Conservation (phyloP, 2,888 invertebrate genomes). For the Lasius platythorax region DNA sequence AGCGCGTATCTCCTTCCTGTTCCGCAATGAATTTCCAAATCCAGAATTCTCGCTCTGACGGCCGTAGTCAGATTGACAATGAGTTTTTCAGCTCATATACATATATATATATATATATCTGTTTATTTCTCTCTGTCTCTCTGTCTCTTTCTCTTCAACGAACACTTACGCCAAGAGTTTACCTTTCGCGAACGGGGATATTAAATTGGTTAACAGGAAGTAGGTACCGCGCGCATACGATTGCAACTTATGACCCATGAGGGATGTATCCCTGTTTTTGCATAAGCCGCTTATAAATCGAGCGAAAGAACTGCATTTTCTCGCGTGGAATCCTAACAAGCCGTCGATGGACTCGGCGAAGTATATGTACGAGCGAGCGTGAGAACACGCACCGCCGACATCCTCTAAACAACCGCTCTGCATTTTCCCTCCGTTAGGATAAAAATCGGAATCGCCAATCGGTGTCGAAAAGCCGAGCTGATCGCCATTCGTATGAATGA, state of each 20-base stretch:
- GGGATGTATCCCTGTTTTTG: neutral
- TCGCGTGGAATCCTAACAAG: slow-evolving; percentile 67
- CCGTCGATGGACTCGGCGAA: slow-evolving; percentile 82
- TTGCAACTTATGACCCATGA: slow-evolving; percentile 68
- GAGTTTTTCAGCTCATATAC: neutral
- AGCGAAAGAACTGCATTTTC: slow-evolving; percentile 54
- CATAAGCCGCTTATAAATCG: slow-evolving; percentile 61
- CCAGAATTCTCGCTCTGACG: slow-evolving; percentile 7
- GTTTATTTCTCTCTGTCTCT: neutral
- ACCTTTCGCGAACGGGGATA: slow-evolving; percentile 72
- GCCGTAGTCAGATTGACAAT: neutral
- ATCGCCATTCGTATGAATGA: slow-evolving; percentile 84
- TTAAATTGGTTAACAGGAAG: slow-evolving; percentile 72
- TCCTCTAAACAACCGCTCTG: slow-evolving; percentile 80
- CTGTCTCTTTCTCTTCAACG: neutral
- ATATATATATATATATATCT: no score
- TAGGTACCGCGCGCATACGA: slow-evolving; percentile 68
- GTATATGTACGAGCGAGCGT: slow-evolving; percentile 76
- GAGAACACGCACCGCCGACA: slow-evolving; percentile 78
- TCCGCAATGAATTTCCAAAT: slow-evolving; percentile 43
- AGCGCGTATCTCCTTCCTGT: slow-evolving; percentile 38
- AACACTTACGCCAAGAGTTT: no score
- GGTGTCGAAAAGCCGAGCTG: slow-evolving; percentile 79
- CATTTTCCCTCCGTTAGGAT: slow-evolving; percentile 83
- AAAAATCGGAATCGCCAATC: slow-evolving; percentile 65